A percentile compares a stretch with the other conserved stretches of the same genome.
Conservation (phyloP, 2,113 vertebrate species). For the Hydrolagus affinis region DNA sequence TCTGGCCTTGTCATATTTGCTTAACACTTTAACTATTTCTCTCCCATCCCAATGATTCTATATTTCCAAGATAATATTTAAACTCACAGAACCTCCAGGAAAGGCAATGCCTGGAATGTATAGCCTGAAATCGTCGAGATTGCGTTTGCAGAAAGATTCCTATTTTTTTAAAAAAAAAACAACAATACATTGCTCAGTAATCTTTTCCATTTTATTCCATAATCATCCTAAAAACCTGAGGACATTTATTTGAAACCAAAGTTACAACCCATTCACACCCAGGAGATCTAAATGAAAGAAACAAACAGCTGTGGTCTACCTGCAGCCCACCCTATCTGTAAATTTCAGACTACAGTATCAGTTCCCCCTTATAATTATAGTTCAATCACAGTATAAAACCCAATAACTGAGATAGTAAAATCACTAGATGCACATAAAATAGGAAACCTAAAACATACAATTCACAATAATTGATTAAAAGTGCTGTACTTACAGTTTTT, state of each 20-base stretch:
- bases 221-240: neutral
- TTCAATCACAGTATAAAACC: too few relatives aligned
- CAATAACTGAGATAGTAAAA: too few relatives aligned
- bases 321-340: too few relatives aligned
- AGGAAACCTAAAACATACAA: neutral
- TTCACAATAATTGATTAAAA: neutral
- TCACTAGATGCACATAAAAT: neutral
- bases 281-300: too few relatives aligned
- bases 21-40: neutral
- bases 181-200: constrained; percentile 12
- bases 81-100: constrained; percentile 46
- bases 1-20: neutral
- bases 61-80: neutral
- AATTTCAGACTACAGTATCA: too few relatives aligned
- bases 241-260: neutral
- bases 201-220: neutral
- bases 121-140: constrained; percentile 40
- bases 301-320: too few relatives aligned
- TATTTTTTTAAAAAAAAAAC: constrained; percentile 40
- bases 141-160: constrained; percentile 48
- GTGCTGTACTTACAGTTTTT: constrained; percentile 47
- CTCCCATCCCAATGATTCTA: neutral
- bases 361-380: too few relatives aligned
- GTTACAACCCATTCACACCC: too few relatives aligned
- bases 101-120: constrained; percentile 45